Percentiles rank a stretch among this genome's conserved stretches.
Conservation (phyloP, 2,888 invertebrate genomes). For the Polydrusus tereticollis region DNA sequence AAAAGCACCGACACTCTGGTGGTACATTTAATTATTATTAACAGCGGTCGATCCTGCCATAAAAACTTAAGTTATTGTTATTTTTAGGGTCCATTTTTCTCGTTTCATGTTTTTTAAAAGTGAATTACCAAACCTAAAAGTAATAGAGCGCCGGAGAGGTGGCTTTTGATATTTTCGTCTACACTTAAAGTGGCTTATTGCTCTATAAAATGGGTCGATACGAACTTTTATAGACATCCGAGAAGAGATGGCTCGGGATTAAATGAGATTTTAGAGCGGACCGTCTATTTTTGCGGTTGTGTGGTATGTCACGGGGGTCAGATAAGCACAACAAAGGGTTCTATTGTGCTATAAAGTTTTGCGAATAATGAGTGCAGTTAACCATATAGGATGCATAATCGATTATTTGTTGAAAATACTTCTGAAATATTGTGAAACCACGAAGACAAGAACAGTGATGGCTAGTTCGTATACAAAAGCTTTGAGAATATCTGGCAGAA, state of each 20-base stretch:
- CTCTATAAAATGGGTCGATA: conserved; percentile 17
- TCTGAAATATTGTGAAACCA: neutral
- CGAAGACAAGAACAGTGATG: neutral
- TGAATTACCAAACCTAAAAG: conserved; percentile 5
- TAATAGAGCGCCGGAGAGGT: neutral
- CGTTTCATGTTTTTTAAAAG: neutral
- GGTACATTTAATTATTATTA: too few relatives aligned
- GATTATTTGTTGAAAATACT: neutral
- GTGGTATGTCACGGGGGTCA: conserved; percentile 5
- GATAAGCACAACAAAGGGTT: conserved; percentile 19
- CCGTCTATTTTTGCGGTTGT: conserved; percentile 7
- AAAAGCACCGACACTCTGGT: too few relatives aligned
- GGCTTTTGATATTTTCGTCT: conserved; percentile 8
- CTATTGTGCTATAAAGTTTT: conserved; percentile 19
- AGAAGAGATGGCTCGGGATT: conserved; percentile 4
- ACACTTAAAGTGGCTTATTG: conserved; percentile 17
- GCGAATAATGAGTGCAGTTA: neutral
- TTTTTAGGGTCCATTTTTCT: neutral
- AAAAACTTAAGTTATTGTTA: neutral
- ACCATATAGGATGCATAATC: neutral
- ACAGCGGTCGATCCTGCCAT: too few relatives aligned
- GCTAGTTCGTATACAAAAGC: too few relatives aligned
- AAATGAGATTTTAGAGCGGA: conserved; percentile 22
- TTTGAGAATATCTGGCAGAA: too few relatives aligned
- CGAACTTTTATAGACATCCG: conserved; percentile 14